phyloP scores from a whole-genome alignment of 23 tunicate species.

The Styela plicata region DNA sequence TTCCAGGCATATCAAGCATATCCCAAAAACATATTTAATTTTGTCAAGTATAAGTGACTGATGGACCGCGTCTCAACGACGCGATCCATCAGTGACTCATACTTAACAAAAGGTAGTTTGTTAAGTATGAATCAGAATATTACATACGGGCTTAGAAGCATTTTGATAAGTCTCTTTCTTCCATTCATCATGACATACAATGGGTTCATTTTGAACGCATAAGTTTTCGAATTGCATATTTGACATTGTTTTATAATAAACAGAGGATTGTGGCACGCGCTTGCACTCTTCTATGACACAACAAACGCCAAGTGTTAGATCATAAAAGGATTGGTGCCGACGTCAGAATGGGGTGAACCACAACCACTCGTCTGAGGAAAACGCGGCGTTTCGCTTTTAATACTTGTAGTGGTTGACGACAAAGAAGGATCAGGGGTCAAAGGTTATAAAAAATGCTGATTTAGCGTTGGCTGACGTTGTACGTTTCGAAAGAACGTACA shows the following conservation, averaged over 20 bases:
- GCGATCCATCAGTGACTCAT: no score
- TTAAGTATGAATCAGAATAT: no score
- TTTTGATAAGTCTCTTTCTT: no score
- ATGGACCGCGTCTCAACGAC: no score
- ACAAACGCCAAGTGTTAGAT: neutral
- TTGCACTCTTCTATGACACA: neutral
- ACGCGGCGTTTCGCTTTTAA: neutral
- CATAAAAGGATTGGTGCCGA: neutral
- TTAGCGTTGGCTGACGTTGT: neutral
- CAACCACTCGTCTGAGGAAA: neutral
- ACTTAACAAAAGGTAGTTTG: no score
- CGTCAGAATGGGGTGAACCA: neutral
- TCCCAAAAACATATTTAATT: no score
- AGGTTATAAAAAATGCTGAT: neutral
- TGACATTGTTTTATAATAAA: neutral
- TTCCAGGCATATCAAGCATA: no score
- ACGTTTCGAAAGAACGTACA: no score
- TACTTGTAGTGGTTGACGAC: neutral
- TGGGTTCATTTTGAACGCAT: no score
- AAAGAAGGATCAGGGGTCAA: neutral
- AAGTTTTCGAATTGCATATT: neutral
- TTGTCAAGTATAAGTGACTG: no score
- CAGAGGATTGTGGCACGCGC: neutral
- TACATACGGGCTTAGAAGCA: no score
- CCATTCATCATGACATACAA: no score